Evolutionary conservation across 1,140 invertebrate species (phyloP), one percentile per base, ranked within the genome.

Genomic region (Hypsibius dujardini): DNA sequence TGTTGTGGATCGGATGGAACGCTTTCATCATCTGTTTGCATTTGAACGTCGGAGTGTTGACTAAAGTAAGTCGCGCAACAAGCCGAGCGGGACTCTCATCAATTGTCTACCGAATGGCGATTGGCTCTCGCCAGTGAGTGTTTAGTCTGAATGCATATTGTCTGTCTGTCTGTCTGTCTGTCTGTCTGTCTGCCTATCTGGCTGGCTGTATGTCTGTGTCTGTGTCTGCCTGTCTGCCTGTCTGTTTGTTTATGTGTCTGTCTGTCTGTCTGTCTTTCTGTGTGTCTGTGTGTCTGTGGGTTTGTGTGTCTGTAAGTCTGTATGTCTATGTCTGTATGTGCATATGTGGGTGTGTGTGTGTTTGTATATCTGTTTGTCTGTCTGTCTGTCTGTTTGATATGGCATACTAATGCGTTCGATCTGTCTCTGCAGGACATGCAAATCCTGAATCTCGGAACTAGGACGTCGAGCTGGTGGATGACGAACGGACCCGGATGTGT

Each of bases 21-120:
- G 81, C 88, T 76, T 95, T 95, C 82, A 82, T 95, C 56, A 90
- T 94, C 78, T 95, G 92, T 81, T 90, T 94, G 78, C 95, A 95
- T 80, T 82, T 95, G 75, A 87, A 90, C 82, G 83, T 92, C 76
- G 90, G 90, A 70, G 80, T 84, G 76, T 81, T 95, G 76, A 86
- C 90, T 79, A 87, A 87, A 84, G 90, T 90, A 84, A 84, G 85
- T 84, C 73, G 28, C 28, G 28, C 28, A 28, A 28, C 28, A 28
- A 28, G 28, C 28, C 28, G 28, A 28, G 28, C 28, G 28, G 28
- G 28, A 28, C 28, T 28, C 28, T 28, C 28, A 28, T 28, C 28
- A 28, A 40, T 60, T 47, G 67, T 73, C 7, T 71, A 47, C 59
- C 60, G 28, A 69, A 67, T 28, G 40, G 74, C 50, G 50, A n/a